Evolutionary conservation across 2,797 vertebrate species (phyloP).

Genomic region (Trematomus bernacchii): DNA sequence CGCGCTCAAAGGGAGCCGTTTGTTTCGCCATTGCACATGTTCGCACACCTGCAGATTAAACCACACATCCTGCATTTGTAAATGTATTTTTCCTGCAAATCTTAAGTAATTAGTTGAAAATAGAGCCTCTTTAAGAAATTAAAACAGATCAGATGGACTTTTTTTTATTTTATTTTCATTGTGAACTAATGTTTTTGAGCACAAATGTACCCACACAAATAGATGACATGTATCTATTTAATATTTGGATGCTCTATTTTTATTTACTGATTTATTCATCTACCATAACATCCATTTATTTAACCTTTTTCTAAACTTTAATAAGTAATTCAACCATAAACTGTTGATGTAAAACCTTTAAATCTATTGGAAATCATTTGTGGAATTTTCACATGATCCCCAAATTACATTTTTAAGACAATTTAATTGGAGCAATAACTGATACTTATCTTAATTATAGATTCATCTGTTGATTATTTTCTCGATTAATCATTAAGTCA

Average conservation of each 20-base stretch:
- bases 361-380: background rate
- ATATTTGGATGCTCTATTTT: background rate
- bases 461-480: background rate
- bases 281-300: background rate
- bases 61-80: constrained; percentile 22
- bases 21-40: constrained; percentile 47
- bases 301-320: background rate
- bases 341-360: background rate
- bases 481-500: too few species aligned
- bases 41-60: constrained; percentile 56
- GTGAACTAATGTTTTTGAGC: background rate
- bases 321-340: background rate
- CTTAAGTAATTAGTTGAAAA: constrained; percentile 1
- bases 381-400: constrained; percentile 8
- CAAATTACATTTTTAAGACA: background rate
- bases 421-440: background rate
- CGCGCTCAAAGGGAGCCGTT: constrained; percentile 55
- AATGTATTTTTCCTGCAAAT: constrained; percentile 30
- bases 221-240: background rate
- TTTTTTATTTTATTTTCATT: background rate
- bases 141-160: constrained; percentile 4
- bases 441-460: background rate
- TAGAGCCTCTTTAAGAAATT: background rate
- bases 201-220: background rate
- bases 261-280: background rate